phyloP scores from a whole-genome alignment of 2,888 invertebrate species.

The Trachelus tabidus region DNA sequence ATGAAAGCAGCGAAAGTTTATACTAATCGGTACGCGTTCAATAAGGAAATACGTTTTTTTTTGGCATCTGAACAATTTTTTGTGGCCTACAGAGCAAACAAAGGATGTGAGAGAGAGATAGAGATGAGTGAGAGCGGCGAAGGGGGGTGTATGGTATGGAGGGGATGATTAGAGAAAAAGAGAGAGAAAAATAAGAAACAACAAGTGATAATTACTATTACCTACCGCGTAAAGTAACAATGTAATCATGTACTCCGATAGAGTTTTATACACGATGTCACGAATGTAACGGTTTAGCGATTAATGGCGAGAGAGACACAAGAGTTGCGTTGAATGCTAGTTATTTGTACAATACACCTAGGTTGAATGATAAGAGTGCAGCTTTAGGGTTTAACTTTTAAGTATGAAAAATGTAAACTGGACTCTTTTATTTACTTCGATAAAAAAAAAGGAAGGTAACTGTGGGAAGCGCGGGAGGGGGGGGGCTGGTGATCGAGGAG shows the following conservation, averaged over 20 bases:
- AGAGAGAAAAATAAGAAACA: not conserved
- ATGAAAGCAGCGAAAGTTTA: slow-evolving; percentile 25
- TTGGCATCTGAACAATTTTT: slow-evolving; percentile 57
- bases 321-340: slow-evolving; percentile 60
- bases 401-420: slow-evolving; percentile 54
- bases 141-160: not conserved
- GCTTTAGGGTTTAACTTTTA: slow-evolving; percentile 64
- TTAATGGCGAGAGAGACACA: slow-evolving; percentile 51
- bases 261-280: slow-evolving; percentile 66
- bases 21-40: slow-evolving; percentile 41
- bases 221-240: slow-evolving; percentile 52
- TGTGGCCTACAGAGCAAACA: slow-evolving; percentile 66
- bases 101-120: not conserved
- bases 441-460: not conserved
- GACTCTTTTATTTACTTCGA: slow-evolving; percentile 57
- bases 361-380: slow-evolving; percentile 64
- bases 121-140: not conserved
- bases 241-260: slow-evolving; percentile 66
- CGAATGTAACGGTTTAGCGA: slow-evolving; percentile 64
- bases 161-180: not conserved
- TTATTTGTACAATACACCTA: slow-evolving; percentile 66
- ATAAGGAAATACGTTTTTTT: slow-evolving; percentile 48
- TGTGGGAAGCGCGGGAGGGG: not conserved
- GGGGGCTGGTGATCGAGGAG: not conserved
- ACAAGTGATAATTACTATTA: slow-evolving; percentile 64